A percentile compares a stretch with the other conserved stretches of the same genome.
Evolutionary conservation across 2,797 vertebrate species (phyloP).

Genomic region (Mormyrops boulengeri): DNA sequence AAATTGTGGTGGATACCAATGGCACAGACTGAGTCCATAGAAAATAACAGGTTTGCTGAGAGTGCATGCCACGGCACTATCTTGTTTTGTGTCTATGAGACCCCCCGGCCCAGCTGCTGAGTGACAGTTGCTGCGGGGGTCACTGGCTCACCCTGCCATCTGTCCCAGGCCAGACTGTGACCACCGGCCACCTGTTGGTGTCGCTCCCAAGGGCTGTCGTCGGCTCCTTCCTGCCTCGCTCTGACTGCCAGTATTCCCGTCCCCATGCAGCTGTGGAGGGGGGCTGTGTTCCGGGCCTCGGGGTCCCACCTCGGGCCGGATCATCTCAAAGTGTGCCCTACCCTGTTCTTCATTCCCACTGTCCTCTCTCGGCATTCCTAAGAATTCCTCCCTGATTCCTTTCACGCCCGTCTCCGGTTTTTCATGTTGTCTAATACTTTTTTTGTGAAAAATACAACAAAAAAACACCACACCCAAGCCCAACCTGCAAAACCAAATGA

Average conservation of each 20-base stretch:
- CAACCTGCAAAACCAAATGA: neutral
- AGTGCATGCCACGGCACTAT: neutral
- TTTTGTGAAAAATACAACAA: neutral
- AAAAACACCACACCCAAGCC: neutral
- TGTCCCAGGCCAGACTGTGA: conserved; percentile 47
- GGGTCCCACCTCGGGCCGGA: neutral
- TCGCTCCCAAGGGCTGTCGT: neutral
- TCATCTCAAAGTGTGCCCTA: neutral
- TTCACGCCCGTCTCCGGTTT: neutral
- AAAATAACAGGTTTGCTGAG: neutral
- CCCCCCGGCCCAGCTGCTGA: conserved; percentile 28
- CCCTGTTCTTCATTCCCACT: neutral
- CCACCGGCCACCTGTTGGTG: conserved; percentile 27
- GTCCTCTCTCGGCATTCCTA: neutral
- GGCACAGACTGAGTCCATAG: conserved; percentile 4
- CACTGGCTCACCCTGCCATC: conserved; percentile 34
- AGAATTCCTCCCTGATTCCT: neutral
- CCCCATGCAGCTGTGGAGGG: neutral
- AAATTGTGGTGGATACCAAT: neutral
- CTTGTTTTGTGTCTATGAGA: conserved; percentile 11
- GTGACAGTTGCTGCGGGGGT: conserved; percentile 48
- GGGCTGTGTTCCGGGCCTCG: neutral
- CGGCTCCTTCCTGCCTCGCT: neutral
- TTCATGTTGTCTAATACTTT: neutral
- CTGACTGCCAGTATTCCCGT: neutral